Evolutionary conservation across 2,888 invertebrate genomes (phyloP).

Genomic region (Campopleginae sp.): DNA sequence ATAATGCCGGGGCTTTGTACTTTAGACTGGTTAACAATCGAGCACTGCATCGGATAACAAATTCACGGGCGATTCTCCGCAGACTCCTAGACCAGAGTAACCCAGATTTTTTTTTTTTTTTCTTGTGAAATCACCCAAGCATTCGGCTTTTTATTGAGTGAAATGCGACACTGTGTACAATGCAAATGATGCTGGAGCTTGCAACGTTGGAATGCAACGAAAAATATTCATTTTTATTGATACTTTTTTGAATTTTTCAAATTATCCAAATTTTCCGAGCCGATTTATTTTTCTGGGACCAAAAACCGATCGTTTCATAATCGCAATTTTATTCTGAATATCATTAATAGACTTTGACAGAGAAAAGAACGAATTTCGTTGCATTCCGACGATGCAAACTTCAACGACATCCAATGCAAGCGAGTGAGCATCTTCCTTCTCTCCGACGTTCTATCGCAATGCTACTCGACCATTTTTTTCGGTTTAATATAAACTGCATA

Average conservation of each 20-base stretch:
- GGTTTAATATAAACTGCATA: neutral
- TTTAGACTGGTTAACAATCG: slow-evolving; percentile 4
- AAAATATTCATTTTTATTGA: too few relatives aligned
- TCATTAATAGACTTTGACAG: too few relatives aligned
- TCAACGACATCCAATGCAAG: too few relatives aligned
- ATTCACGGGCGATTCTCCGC: slow-evolving; percentile 3
- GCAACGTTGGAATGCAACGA: too few relatives aligned
- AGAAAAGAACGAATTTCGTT: too few relatives aligned
- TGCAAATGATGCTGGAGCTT: too few relatives aligned
- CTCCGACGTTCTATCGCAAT: neutral
- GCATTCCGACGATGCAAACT: too few relatives aligned
- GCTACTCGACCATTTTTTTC: neutral
- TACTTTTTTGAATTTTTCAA: too few relatives aligned
- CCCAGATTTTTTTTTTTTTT: neutral
- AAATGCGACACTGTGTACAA: neutral
- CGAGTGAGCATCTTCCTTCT: neutral
- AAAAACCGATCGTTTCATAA: too few relatives aligned
- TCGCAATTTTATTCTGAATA: too few relatives aligned
- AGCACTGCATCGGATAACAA: slow-evolving; percentile 40
- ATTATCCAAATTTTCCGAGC: too few relatives aligned
- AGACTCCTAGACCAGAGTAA: neutral
- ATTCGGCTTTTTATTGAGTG: neutral
- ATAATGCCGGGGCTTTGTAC: neutral
- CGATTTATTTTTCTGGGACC: too few relatives aligned
- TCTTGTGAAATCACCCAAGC: neutral